phyloP scores from a whole-genome alignment of 2,888 invertebrate species.

The Cheilosia grossa region DNA sequence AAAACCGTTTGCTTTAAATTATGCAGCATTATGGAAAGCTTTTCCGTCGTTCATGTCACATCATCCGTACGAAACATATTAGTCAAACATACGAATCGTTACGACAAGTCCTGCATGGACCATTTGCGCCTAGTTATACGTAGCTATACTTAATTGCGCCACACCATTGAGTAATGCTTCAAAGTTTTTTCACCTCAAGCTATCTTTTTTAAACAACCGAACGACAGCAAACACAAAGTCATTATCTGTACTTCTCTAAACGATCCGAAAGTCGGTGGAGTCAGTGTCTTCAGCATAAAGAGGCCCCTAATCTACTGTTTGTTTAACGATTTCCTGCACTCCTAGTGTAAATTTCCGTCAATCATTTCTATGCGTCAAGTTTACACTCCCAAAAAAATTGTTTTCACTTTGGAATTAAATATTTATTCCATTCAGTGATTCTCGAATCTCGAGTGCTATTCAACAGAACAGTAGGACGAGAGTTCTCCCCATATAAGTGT shows the following conservation, averaged over 20 bases:
- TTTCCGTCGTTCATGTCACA: no score
- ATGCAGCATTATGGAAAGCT: no score
- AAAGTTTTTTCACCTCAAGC: no score
- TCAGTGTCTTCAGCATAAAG: slow-evolving; percentile 8
- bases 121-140: no score
- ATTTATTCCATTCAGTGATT: slow-evolving; percentile 50
- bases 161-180: no score
- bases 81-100: no score
- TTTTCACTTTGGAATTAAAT: slow-evolving; percentile 37
- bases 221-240: not conserved
- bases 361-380: slow-evolving; percentile 14
- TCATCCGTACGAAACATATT: no score
- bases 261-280: not conserved
- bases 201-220: no score
- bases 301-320: slow-evolving; percentile 5
- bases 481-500: slow-evolving; percentile 15
- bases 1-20: no score
- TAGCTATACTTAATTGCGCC: no score
- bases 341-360: slow-evolving; percentile 36
- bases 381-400: not conserved
- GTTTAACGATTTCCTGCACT: slow-evolving; percentile 24
- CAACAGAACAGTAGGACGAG: slow-evolving; percentile 1
- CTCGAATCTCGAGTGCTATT: slow-evolving; percentile 9
- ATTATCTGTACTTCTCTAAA: not conserved
- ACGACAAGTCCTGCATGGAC: no score